Evolutionary conservation across 2,797 vertebrate genomes (phyloP).

Genomic region (Chelon auratus): DNA sequence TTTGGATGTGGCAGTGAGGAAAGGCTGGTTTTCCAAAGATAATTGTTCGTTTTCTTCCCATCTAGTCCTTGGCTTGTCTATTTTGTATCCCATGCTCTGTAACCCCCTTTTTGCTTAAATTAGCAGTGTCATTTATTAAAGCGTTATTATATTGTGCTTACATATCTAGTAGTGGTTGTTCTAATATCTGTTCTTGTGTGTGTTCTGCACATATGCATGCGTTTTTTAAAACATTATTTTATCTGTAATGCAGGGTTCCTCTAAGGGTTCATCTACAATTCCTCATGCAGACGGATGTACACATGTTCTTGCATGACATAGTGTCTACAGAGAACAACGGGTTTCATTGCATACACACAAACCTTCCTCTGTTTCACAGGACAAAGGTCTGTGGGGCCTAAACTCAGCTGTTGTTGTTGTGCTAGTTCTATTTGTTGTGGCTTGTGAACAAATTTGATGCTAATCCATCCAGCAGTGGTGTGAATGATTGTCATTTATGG

Average conservation of each 20-base stretch:
- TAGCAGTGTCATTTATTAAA: too few species aligned
- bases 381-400: conserved; percentile 26
- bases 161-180: neutral
- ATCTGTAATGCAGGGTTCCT: neutral
- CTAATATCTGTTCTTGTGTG: neutral
- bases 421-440: neutral
- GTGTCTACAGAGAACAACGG: conserved; percentile 51
- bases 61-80: neutral
- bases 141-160: neutral
- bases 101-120: neutral
- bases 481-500: neutral
- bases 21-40: conserved; percentile 19
- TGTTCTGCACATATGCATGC: neutral
- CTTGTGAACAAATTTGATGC: neutral
- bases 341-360: conserved; percentile 42
- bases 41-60: conserved; percentile 2
- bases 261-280: neutral
- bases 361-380: conserved; percentile 38
- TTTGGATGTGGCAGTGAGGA: conserved; percentile 10
- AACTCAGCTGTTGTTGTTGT: conserved; percentile 4
- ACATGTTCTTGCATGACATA: conserved; percentile 41
- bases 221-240: neutral
- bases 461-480: neutral
- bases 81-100: neutral
- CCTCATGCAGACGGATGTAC: conserved; percentile 18